These are phyloP conservation scores for Tupaia chinensis DNA, from an alignment of 2,113 vertebrate genomes.

Conservation along the genomic window DNA sequence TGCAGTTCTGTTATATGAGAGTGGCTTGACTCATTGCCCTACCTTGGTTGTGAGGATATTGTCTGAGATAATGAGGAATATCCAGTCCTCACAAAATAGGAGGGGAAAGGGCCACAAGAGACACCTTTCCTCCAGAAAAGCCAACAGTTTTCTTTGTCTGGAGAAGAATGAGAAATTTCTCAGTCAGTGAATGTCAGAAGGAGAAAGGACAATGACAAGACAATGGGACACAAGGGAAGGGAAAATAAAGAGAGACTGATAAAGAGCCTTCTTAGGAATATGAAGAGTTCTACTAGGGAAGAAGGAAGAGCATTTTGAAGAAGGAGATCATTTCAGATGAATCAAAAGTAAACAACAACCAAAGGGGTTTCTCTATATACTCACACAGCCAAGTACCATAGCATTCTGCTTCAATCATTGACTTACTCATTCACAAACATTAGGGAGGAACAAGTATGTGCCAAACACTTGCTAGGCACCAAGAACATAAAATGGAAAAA, in stretches of 20 bases:
- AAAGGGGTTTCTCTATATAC: not conserved
- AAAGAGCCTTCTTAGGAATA: not conserved
- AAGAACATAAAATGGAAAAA: not conserved
- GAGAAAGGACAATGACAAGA: not conserved
- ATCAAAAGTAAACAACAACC: constrained; percentile 12
- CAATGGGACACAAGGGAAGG: not conserved
- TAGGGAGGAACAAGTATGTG: not conserved
- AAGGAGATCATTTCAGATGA: constrained; percentile 7
- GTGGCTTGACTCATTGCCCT: not conserved
- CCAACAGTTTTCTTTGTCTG: not conserved
- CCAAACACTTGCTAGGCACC: not conserved
- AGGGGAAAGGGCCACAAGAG: not conserved
- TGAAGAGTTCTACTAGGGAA: not conserved
- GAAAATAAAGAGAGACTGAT: not conserved
- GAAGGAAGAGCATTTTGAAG: not conserved
- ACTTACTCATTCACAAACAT: not conserved
- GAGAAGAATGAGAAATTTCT: constrained; percentile 24
- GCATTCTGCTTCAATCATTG: not conserved
- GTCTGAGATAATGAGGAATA: not conserved
- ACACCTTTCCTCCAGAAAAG: not conserved
- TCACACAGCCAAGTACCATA: not conserved
- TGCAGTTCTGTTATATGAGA: not conserved
- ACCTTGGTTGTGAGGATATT: not conserved
- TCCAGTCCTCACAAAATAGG: not conserved
- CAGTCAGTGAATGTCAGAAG: not conserved